Conservation (phyloP, 2,888 invertebrate genomes). For the Azorinus chamasolen region DNA sequence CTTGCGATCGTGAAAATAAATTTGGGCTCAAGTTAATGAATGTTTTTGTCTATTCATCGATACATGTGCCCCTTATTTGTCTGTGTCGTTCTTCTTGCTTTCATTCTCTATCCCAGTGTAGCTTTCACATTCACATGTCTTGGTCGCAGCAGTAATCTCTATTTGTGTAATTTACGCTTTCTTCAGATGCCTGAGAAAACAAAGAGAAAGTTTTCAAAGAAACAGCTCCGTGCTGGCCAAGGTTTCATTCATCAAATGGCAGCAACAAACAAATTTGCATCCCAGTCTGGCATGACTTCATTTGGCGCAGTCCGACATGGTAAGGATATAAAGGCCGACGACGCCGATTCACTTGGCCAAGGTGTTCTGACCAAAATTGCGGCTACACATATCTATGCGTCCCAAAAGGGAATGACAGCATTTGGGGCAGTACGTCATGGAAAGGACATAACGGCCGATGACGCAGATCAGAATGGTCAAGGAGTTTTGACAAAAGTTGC, state of each 20-base stretch:
- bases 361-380: constrained; percentile 65
- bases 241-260: constrained; percentile 80
- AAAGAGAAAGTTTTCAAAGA: constrained; percentile 80
- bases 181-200: constrained; percentile 66
- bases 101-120: too few relatives aligned
- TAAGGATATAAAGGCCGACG: constrained; percentile 65
- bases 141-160: too few relatives aligned
- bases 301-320: constrained; percentile 77
- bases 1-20: constrained; percentile 32
- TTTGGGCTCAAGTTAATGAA: constrained; percentile 48
- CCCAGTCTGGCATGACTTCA: constrained; percentile 76
- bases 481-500: constrained; percentile 47
- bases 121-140: too few relatives aligned
- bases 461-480: constrained; percentile 43
- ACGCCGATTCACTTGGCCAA: constrained; percentile 57
- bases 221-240: constrained; percentile 82
- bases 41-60: too few relatives aligned
- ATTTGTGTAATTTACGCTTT: background rate
- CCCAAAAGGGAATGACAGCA: constrained; percentile 66
- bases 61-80: too few relatives aligned
- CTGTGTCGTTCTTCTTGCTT: too few relatives aligned
- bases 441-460: constrained; percentile 57
- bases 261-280: constrained; percentile 80
- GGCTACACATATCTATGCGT: constrained; percentile 59
- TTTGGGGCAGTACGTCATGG: constrained; percentile 59